These are phyloP conservation scores for Corbicula japonica DNA, from an alignment of 2,888 invertebrate genomes.

Conservation along the genomic window DNA sequence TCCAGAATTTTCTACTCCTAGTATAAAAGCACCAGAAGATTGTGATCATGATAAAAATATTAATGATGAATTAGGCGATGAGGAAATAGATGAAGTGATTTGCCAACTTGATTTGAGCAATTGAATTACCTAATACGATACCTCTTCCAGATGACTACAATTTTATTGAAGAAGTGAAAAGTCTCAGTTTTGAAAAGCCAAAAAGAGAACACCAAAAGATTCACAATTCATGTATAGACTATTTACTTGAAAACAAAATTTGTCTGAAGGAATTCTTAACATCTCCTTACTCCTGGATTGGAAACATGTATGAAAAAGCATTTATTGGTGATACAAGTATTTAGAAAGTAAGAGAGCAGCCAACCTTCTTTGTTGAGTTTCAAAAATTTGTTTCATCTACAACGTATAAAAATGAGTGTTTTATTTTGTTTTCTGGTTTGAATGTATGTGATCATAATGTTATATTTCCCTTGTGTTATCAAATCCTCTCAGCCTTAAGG, in stretches of 20 bases:
- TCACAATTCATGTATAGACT: neutral
- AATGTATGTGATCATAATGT: neutral
- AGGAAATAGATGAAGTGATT: neutral
- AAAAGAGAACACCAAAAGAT: neutral
- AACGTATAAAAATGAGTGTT: neutral
- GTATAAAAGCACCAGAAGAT: neutral
- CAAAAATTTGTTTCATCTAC: neutral
- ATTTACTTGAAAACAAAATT: neutral
- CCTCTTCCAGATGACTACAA: slow-evolving; percentile 3
- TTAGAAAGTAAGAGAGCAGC: neutral
- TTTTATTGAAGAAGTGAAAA: neutral
- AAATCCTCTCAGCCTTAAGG: neutral
- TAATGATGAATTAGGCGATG: neutral
- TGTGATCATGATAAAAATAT: neutral
- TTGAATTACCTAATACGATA: neutral
- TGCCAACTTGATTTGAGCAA: neutral
- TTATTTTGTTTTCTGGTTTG: neutral
- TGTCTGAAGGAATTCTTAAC: neutral
- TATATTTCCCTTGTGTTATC: slow-evolving; percentile 3
- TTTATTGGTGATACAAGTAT: neutral
- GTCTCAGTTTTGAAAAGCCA: slow-evolving; percentile 1
- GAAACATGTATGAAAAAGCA: neutral
- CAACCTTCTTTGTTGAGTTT: neutral
- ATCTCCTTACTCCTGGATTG: slow-evolving; percentile 2
- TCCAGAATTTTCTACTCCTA: neutral